Conservation (phyloP, 2,113 vertebrate genomes). For the Oncorhynchus mykiss region DNA sequence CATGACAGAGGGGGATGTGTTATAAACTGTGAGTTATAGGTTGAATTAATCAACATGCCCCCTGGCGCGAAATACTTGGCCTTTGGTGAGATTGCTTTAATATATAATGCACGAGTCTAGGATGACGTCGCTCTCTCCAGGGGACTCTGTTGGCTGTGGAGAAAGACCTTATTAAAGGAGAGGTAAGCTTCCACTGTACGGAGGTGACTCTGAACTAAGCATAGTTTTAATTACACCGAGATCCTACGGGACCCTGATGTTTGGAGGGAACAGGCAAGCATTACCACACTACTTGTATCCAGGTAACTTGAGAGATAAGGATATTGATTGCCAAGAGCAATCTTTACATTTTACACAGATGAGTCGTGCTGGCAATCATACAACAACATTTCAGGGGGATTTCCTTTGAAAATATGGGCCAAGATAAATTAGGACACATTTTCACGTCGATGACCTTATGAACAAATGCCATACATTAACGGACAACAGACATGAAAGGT, state of each 20-base stretch:
- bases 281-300: not conserved
- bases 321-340: not conserved
- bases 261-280: not conserved
- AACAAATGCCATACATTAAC: too few relatives aligned
- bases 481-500: not conserved
- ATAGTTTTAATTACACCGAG: constrained; percentile 34
- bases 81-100: constrained; percentile 27
- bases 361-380: too few relatives aligned
- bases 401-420: too few relatives aligned
- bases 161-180: not conserved
- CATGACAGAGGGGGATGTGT: too few relatives aligned
- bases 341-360: not conserved
- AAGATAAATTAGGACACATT: too few relatives aligned
- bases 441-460: too few relatives aligned
- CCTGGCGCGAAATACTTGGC: not conserved
- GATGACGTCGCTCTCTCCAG: not conserved
- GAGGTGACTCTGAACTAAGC: constrained; percentile 25
- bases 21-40: not conserved
- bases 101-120: constrained; percentile 17
- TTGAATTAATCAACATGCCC: constrained; percentile 8
- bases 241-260: not conserved
- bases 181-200: too few relatives aligned
- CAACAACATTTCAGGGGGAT: too few relatives aligned
- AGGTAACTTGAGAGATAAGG: not conserved
- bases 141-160: not conserved